Evolutionary conservation across 2,888 invertebrate genomes (phyloP).

Genomic region (Agrilus biguttatus): DNA sequence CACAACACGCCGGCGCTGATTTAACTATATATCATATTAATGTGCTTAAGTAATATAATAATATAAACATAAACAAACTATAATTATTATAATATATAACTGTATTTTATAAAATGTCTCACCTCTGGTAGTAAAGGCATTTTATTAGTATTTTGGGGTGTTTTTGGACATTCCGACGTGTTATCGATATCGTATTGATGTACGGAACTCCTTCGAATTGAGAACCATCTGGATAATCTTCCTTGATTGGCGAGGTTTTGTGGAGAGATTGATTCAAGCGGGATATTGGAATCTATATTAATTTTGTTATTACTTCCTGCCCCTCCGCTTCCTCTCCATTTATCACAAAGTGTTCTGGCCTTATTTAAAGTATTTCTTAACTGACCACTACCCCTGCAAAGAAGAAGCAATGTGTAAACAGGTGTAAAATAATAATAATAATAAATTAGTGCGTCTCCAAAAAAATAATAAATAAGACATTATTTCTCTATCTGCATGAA

Average conservation of each 20-base stretch:
- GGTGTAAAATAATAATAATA: not conserved
- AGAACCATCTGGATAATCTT: slow-evolving; percentile 77
- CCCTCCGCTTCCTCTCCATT: slow-evolving; percentile 45
- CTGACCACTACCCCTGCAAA: slow-evolving; percentile 56
- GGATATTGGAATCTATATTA: slow-evolving; percentile 19
- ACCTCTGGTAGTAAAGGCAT: slow-evolving; percentile 78
- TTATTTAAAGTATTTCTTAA: slow-evolving; percentile 68
- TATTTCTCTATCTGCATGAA: no score
- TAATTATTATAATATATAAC: slow-evolving; percentile 1
- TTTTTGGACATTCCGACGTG: slow-evolving; percentile 26
- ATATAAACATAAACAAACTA: no score
- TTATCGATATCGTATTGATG: slow-evolving; percentile 66
- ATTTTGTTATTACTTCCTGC: slow-evolving; percentile 16
- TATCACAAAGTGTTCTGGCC: slow-evolving; percentile 70
- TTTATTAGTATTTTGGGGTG: slow-evolving; percentile 31
- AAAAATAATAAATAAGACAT: no score
- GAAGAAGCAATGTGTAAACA: slow-evolving; percentile 5
- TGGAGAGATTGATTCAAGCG: slow-evolving; percentile 22
- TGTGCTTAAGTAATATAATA: no score
- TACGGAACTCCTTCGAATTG: slow-evolving; percentile 67
- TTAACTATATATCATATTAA: no score
- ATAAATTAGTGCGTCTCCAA: not conserved
- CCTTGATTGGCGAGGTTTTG: slow-evolving; percentile 36
- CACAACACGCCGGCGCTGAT: no score
- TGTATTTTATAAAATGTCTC: slow-evolving; percentile 13